A percentile compares a stretch with the other conserved stretches of the same genome.
These are phyloP conservation scores for Aromia moschata DNA, from an alignment of 2,888 invertebrate genomes.

Conservation along the genomic window DNA sequence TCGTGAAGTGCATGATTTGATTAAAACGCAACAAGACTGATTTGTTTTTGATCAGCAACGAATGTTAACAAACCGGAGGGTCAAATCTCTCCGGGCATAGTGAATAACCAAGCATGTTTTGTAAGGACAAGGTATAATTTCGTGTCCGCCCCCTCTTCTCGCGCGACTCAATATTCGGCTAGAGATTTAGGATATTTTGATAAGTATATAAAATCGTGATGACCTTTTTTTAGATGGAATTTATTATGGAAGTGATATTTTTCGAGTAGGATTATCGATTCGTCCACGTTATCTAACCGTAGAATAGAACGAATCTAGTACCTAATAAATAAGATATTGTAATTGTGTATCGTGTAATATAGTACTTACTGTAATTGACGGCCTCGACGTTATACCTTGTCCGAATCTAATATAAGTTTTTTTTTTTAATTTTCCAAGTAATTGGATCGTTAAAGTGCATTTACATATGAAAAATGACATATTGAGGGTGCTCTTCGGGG, in stretches of 20 bases:
- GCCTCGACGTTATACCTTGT: constrained; percentile 19
- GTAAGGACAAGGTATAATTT: constrained; percentile 23
- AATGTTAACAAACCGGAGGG: constrained; percentile 27
- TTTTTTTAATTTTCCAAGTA: not conserved
- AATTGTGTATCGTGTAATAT: constrained; percentile 10
- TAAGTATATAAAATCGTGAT: constrained; percentile 25
- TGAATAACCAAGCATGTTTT: constrained; percentile 18
- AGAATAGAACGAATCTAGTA: constrained; percentile 25
- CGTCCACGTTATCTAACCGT: constrained; percentile 33
- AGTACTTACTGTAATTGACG: constrained; percentile 11
- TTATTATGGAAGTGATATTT: constrained; percentile 35
- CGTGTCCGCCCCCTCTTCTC: constrained; percentile 25
- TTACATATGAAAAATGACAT: too few relatives aligned
- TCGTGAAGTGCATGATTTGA: constrained; percentile 48
- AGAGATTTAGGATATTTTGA: constrained; percentile 36
- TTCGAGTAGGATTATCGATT: constrained; percentile 34
- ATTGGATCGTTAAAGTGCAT: constrained; percentile 8
- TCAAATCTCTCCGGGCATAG: constrained; percentile 17
- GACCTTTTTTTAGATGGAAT: constrained; percentile 13
- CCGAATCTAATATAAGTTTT: constrained; percentile 8
- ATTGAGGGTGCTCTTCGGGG: too few relatives aligned
- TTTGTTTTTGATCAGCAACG: constrained; percentile 38
- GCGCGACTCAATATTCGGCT: constrained; percentile 35
- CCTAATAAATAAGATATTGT: constrained; percentile 4
- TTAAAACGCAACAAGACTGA: constrained; percentile 51